phyloP scores from a whole-genome alignment of 2,113 vertebrate genomes.

The Myodes glareolus region DNA sequence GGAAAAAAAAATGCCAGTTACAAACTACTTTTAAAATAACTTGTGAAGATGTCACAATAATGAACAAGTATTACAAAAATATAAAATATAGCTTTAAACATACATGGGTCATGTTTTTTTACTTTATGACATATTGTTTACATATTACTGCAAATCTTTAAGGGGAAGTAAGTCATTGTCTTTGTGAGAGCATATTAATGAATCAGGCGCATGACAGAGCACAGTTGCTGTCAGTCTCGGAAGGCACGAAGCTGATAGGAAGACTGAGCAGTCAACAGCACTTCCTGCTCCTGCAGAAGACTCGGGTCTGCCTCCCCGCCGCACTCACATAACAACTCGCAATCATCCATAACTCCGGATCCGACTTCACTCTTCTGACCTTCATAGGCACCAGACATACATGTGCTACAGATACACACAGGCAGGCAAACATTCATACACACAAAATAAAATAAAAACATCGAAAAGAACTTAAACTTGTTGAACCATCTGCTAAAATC shows the following conservation, averaged over 20 bases:
- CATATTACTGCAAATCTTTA: slow-evolving; percentile 27
- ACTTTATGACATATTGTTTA: not conserved
- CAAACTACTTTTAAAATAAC: slow-evolving; percentile 22
- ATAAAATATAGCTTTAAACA: not conserved
- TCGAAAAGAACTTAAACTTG: not conserved
- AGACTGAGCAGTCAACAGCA: not conserved
- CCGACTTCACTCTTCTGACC: not conserved
- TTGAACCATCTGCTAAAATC: slow-evolving; percentile 48
- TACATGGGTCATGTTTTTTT: not conserved
- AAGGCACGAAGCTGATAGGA: not conserved
- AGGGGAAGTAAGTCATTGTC: slow-evolving; percentile 45
- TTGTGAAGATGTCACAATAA: slow-evolving; percentile 24
- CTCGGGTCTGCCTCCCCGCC: too few relatives aligned
- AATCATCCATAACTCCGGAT: not conserved
- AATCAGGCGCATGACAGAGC: slow-evolving; percentile 14
- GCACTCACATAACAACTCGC: not conserved
- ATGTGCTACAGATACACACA: not conserved
- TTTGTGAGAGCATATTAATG: slow-evolving; percentile 25
- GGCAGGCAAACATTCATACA: not conserved
- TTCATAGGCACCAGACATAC: not conserved
- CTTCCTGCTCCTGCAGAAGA: not conserved
- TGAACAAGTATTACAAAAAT: not conserved
- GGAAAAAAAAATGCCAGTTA: slow-evolving; percentile 15
- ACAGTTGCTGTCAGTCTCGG: not conserved
- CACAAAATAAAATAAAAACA: not conserved